These are phyloP conservation scores for Kradibia gibbosae DNA, from an alignment of 1,140 invertebrate genomes.

Conservation along the genomic window DNA sequence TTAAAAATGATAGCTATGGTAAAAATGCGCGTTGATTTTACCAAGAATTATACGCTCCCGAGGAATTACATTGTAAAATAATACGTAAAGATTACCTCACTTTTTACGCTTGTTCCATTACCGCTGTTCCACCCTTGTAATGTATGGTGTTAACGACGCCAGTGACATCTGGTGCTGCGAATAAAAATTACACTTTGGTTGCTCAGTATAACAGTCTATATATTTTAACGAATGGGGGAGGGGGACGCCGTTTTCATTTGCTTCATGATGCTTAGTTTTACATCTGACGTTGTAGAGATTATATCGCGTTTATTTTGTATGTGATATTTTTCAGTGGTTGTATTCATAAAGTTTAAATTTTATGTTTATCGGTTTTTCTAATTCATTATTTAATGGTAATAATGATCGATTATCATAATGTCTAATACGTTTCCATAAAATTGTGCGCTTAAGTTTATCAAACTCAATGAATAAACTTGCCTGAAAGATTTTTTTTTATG, in stretches of 20 bases:
- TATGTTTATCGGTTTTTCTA: not conserved
- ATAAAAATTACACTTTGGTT: not conserved
- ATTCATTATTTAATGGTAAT: not conserved
- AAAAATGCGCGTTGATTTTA: too few relatives aligned
- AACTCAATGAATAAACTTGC: not conserved
- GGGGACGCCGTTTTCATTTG: conserved; percentile 30
- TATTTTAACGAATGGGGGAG: not conserved
- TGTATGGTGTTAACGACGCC: not conserved
- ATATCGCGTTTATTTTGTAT: not conserved
- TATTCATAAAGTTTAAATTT: not conserved
- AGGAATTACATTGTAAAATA: too few relatives aligned
- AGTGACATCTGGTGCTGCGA: not conserved
- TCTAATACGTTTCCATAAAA: not conserved
- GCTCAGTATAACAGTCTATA: not conserved
- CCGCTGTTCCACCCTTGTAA: not conserved
- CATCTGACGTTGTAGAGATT: conserved; percentile 20
- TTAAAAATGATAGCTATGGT: too few relatives aligned
- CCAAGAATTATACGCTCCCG: too few relatives aligned
- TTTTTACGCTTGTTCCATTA: too few relatives aligned
- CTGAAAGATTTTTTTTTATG: not conserved
- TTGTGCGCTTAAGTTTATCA: not conserved
- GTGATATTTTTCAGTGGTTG: not conserved
- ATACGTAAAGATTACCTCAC: too few relatives aligned
- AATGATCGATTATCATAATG: not conserved
- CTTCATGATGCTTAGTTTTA: conserved; percentile 25